Conservation (phyloP, 2,797 vertebrate genomes). For the Pangasius sanitwongsei region DNA sequence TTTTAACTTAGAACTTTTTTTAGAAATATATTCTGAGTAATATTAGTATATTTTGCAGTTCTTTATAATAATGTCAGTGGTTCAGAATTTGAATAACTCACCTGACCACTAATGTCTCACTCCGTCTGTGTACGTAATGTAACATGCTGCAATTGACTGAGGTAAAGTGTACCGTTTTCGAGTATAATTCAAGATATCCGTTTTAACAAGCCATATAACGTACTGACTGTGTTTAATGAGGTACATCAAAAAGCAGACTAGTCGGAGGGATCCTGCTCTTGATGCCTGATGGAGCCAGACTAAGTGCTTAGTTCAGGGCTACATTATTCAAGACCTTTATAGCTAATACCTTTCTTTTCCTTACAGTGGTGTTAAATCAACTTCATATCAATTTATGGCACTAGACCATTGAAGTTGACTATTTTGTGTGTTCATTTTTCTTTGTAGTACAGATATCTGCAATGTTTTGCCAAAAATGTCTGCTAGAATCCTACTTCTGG, state of each 20-base stretch:
- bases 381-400: background rate
- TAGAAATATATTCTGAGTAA: background rate
- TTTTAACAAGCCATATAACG: background rate
- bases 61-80: background rate
- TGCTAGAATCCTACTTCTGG: background rate
- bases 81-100: background rate
- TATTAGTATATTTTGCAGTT: background rate
- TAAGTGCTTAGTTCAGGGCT: background rate
- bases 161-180: background rate
- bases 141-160: background rate
- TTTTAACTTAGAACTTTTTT: background rate
- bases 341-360: background rate
- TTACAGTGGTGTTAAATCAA: background rate
- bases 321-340: background rate
- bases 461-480: background rate
- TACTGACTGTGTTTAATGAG: slow-evolving; percentile 1
- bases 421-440: background rate
- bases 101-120: background rate
- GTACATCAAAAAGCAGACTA: background rate
- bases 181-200: background rate
- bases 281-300: background rate
- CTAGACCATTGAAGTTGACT: background rate
- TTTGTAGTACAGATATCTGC: background rate
- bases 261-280: background rate
- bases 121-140: background rate